Evolutionary conservation across 2,888 invertebrate genomes (phyloP), one percentile per base, ranked within the genome.

Genomic region (Brachynemurus nebulosus): DNA sequence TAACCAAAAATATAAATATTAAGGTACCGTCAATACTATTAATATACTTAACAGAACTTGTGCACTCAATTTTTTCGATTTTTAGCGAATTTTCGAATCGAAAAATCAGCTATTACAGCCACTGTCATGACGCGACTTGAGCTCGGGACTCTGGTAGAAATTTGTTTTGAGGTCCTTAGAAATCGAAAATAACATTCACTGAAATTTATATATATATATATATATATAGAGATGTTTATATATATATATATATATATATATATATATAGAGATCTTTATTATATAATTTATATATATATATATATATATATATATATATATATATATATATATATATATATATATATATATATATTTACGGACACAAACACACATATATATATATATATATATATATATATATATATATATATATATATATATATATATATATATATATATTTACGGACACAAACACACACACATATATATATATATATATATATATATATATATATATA

Each of bases 281-380:
- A 8, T 11, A 6, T 8, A 11, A 34, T n/a, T 8, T n/a, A 14
- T n/a, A 9, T 6, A n/a, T 34, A 9, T 34, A 14, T 6, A 35
- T 35, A 35, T 20, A 41, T 8, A 41, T 9, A 18, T 34, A 27
- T 8, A 27, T 18, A 21, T 44, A 20, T 11, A 18, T 42, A 16
- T 44, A 6, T 20, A 43, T 44, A 43, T 44, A 25, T 12, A 5
- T 43, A 44, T 43, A 25, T 20, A 43, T 44, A 41, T 44, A 44
- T 16, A 27, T 44, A 14, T 43, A 41, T 33, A 34, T 41, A 41
- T 41, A 34, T 14, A 35, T 35, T 3, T 14, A 35, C 35, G 5
- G n/a, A 16, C 14, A n/a, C 16, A 35, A 12, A 35, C 12, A 39
- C 20, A 39, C 18, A 39, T 39, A 39, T 16, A 39, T 39, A 39